phyloP scores from a whole-genome alignment of 2,113 vertebrate genomes.

The Oxyura jamaicensis region DNA sequence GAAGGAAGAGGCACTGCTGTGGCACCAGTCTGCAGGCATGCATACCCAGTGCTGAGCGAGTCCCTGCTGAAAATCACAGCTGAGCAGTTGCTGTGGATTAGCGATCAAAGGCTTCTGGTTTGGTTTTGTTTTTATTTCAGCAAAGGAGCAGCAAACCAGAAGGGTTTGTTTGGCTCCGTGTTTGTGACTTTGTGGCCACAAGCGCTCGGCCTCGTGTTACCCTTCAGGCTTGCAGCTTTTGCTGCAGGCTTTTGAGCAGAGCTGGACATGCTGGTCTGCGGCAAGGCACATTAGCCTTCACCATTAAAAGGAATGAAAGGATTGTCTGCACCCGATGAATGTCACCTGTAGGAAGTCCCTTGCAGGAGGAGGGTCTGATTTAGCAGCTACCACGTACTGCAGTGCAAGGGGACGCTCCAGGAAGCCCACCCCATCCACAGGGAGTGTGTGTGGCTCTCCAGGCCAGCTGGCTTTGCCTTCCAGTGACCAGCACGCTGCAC shows the following conservation, averaged over 20 bases:
- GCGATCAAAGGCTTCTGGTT: neutral
- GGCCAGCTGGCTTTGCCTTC: neutral
- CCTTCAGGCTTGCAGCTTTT: neutral
- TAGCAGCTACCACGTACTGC: neutral
- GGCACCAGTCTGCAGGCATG: neutral
- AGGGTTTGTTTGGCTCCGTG: neutral
- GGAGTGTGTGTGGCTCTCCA: too few relatives aligned
- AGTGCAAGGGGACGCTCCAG: neutral
- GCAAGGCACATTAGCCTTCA: neutral
- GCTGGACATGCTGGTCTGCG: neutral
- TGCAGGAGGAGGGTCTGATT: neutral
- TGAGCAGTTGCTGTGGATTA: neutral
- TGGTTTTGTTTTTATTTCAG: neutral
- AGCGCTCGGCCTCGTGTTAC: accelerated
- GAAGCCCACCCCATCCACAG: neutral
- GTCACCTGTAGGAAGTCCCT: neutral
- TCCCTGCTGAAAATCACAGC: neutral
- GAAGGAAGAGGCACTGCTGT: neutral
- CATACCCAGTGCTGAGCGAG: neutral
- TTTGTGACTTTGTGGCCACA: neutral
- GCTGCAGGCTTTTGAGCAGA: neutral
- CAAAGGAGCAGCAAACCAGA: neutral
- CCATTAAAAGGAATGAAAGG: neutral
- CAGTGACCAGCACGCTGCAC: neutral
- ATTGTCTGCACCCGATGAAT: neutral